Conservation (phyloP, 2,888 invertebrate species). For the Aphidoletes aphidimyza region DNA sequence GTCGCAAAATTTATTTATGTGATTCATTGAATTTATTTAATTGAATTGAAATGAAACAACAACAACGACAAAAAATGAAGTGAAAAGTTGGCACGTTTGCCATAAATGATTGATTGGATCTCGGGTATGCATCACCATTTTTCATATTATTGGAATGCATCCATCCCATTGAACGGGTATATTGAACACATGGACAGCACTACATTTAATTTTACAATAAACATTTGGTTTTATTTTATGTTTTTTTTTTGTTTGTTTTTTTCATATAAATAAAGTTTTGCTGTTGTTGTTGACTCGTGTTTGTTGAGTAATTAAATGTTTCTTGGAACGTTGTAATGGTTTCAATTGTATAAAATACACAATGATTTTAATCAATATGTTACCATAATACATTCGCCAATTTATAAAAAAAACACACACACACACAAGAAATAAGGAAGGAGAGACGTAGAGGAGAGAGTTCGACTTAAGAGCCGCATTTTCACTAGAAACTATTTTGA, state of each 20-base stretch:
- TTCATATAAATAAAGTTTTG: background rate
- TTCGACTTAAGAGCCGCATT: no score
- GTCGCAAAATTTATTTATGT: conserved; percentile 8
- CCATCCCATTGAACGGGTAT: no score
- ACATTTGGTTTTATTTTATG: background rate
- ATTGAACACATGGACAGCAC: background rate
- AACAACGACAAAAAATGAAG: no score
- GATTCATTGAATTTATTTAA: conserved; percentile 41
- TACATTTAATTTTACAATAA: background rate
- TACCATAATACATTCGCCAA: conserved; percentile 1
- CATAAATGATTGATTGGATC: conserved; percentile 42
- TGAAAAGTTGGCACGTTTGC: conserved; percentile 13
- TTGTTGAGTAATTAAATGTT: conserved; percentile 41
- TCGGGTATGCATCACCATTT: no score
- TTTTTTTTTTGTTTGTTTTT: background rate
- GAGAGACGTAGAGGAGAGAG: no score
- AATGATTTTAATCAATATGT: conserved; percentile 26
- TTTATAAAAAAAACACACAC: no score
- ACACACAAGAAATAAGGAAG: no score
- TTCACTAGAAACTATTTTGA: no score
- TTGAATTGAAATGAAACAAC: no score
- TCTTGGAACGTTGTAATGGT: background rate
- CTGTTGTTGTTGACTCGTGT: background rate
- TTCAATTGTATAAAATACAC: background rate
- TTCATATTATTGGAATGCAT: background rate